A percentile compares a stretch with the other conserved stretches of the same genome.
These are phyloP conservation scores for Neogale vison DNA, from an alignment of 2,113 vertebrate genomes.

Conservation along the genomic window DNA sequence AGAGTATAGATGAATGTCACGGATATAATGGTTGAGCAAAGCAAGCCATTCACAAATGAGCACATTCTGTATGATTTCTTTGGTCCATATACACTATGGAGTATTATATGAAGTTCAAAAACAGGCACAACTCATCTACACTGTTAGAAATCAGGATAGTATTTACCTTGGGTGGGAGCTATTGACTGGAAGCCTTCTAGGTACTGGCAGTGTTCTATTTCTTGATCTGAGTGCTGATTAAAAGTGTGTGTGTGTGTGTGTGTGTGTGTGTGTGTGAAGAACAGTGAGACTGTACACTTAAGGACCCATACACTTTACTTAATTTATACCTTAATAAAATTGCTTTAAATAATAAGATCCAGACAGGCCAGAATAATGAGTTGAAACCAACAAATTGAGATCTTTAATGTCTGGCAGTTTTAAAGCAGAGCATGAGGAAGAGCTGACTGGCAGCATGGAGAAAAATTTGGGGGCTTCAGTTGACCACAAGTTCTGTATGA, in stretches of 20 bases:
- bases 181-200: background rate
- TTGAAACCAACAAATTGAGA: slow-evolving; percentile 28
- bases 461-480: background rate
- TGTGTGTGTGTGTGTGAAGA: background rate
- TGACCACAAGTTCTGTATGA: slow-evolving; percentile 48
- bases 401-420: slow-evolving; percentile 45
- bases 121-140: background rate
- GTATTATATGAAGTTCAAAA: background rate
- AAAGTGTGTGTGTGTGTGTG: background rate
- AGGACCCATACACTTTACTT: background rate
- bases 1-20: background rate
- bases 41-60: background rate
- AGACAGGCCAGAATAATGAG: background rate
- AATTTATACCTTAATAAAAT: slow-evolving; percentile 28
- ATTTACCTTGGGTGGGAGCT: background rate
- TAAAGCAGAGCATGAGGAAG: slow-evolving; percentile 41
- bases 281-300: background rate
- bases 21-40: background rate
- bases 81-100: too few species aligned
- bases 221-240: slow-evolving; percentile 9
- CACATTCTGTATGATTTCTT: background rate
- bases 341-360: slow-evolving; percentile 1
- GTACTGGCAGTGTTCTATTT: background rate
- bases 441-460: background rate
- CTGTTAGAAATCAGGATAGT: slow-evolving; percentile 24